Evolutionary conservation across 2,797 vertebrate species (phyloP).

Genomic region (Hozukius guyotensis): DNA sequence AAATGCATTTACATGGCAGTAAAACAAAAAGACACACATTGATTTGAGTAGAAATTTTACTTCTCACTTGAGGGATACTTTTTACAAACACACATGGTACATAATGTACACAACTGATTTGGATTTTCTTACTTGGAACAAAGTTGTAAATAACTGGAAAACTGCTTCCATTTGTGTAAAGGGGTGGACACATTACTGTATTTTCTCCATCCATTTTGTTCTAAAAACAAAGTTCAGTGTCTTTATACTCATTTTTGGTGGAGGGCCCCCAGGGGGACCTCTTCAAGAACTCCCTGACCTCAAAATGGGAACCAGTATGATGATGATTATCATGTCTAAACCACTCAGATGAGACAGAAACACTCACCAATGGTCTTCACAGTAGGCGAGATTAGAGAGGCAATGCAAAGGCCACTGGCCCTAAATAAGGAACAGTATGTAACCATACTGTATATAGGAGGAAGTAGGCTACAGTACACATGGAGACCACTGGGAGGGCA

Average conservation of each 20-base stretch:
- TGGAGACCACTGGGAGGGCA: constrained; percentile 45
- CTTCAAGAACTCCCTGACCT: constrained; percentile 12
- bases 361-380: constrained; percentile 48
- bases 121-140: not conserved
- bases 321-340: not conserved
- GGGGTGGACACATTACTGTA: not conserved
- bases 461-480: constrained; percentile 64
- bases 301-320: not conserved
- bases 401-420: constrained; percentile 24
- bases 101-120: not conserved
- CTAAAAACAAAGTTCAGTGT: not conserved
- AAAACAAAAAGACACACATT: constrained; percentile 27
- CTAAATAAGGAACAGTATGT: constrained; percentile 52
- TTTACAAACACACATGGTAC: constrained; percentile 26
- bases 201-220: not conserved
- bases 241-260: not conserved
- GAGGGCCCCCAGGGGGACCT: not conserved
- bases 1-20: constrained; percentile 5
- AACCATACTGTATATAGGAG: constrained; percentile 23
- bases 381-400: constrained; percentile 36
- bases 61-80: constrained; percentile 23
- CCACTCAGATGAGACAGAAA: constrained; percentile 38
- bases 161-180: not conserved
- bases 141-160: not conserved
- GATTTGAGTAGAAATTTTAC: constrained; percentile 61